Percentiles rank a stretch among this genome's conserved stretches.
These are phyloP conservation scores for Catonia carolina DNA, from an alignment of 2,888 invertebrate species.

Conservation along the genomic window DNA sequence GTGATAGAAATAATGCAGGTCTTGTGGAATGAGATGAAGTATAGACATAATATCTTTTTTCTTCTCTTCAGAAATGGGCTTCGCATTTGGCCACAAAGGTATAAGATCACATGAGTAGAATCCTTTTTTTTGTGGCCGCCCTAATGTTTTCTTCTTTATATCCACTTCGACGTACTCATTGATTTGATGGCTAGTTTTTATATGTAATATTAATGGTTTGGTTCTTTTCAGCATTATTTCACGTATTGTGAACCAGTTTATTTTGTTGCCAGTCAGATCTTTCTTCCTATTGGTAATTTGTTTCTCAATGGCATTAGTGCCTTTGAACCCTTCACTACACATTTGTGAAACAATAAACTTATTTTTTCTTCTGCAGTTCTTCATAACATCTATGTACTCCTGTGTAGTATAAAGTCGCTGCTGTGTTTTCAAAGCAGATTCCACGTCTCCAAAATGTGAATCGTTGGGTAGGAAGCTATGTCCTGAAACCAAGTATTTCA, in stretches of 20 bases:
- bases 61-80: neutral
- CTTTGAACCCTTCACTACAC: neutral
- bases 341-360: neutral
- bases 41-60: neutral
- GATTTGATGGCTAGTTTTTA: neutral
- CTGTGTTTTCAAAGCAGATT: slow-evolving; percentile 1
- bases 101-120: neutral
- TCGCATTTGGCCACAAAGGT: slow-evolving; percentile 1
- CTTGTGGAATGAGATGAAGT: neutral
- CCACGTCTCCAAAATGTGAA: slow-evolving; percentile 12
- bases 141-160: neutral
- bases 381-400: slow-evolving; percentile 6
- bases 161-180: neutral
- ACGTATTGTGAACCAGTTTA: neutral
- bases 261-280: neutral
- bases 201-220: neutral
- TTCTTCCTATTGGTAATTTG: neutral
- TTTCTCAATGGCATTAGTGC: neutral
- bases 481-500: neutral
- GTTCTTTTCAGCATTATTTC: neutral
- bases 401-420: neutral
- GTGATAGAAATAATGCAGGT: neutral
- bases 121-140: neutral
- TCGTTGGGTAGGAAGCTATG: slow-evolving; percentile 5
- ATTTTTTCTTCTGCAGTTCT: slow-evolving; percentile 5